Evolutionary conservation across 2,888 invertebrate species (phyloP), one percentile per base, ranked within the genome.

Genomic region (Aromia moschata): DNA sequence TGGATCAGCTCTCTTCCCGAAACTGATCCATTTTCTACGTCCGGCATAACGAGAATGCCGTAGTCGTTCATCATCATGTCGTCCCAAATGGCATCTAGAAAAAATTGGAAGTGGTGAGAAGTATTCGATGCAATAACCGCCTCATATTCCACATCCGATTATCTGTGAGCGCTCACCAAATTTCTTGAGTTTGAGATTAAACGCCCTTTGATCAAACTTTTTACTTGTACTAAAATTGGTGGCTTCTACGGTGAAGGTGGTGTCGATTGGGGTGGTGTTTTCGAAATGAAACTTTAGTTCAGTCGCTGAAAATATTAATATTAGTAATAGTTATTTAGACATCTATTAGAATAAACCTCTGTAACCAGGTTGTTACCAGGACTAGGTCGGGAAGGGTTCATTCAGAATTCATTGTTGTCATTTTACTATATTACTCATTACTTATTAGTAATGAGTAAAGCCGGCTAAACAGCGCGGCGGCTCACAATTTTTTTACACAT

Each of bases 261-360:
- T 72, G 1, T 36, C 7, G 20, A 80, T 70, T 1, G 80, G 77
- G 0, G 81, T 81, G 12, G 79, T 60, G 64, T 82, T 82, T 65
- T 77, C 75, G 15, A 82, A 71, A 51, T 74, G 73, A 37, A 82
- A 74, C 0, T 74, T 77, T 41, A 77, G 68, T 56, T 71, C 78
- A 9, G 62, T 55, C 14, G 72, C 80, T 79, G 45, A 60, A 75
- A 63, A 38, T 1, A 15, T 38, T 2, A 36, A 31, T 18, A 12
- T 40, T n/a, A n/a, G n/a, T n/a, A n/a, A n/a, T n/a, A n/a, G n/a
- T n/a, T n/a, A n/a, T n/a, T n/a, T n/a, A n/a, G n/a, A n/a, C n/a
- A n/a, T n/a, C n/a, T n/a, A n/a, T n/a, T n/a, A n/a, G n/a, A n/a
- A n/a, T n/a, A n/a, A n/a, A n/a, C n/a, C n/a, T n/a, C n/a, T n/a